Evolutionary conservation across 1,140 invertebrate species (phyloP), one percentile per base, ranked within the genome.

Genomic region (Ladona fulva): DNA sequence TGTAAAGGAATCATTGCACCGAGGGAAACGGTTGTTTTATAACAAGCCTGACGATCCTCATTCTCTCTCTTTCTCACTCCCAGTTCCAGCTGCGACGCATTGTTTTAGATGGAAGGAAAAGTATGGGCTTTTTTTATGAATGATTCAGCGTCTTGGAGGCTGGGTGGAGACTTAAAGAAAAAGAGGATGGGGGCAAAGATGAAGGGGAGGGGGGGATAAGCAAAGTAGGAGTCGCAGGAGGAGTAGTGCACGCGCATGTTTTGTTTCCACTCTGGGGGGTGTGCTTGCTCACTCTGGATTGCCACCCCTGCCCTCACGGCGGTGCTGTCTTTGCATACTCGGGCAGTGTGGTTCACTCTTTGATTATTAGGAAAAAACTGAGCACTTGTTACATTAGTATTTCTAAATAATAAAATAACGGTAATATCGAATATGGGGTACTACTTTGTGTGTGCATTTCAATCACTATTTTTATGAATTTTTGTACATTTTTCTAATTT

Each of bases 401-500:
- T 66, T 66, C 22, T 42, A 77, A 77, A 42, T 42, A 77, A 59
- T 74, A 76, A 77, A 80, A 75, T 74, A 80, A 80, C 75, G 29
- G 74, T 79, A 77, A 76, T 79, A 79, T 74, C 77, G 73, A 77
- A 77, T 29, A 80, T 80, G 80, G 80, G 80, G 80, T 80, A 79
- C 80, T 80, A 66, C 52, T 66, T 66, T 66, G 77, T 80, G 79
- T 79, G 80, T 80, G 80, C 80, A 80, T 80, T 80, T 80, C 80
- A 80, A 79, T 77, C 80, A 80, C 79, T 80, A 80, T 80, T 80
- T 80, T 80, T 80, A 80, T 80, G 80, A 79, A 80, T 80, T 80
- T 80, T 80, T 80, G 80, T 80, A 80, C 80, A 80, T 80, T 80
- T 80, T 80, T 80, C 80, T 80, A 80, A 80, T 80, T 80, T 80